Evolutionary conservation across 2,113 vertebrate genomes (phyloP).

Genomic region (Nesogale talazaci): DNA sequence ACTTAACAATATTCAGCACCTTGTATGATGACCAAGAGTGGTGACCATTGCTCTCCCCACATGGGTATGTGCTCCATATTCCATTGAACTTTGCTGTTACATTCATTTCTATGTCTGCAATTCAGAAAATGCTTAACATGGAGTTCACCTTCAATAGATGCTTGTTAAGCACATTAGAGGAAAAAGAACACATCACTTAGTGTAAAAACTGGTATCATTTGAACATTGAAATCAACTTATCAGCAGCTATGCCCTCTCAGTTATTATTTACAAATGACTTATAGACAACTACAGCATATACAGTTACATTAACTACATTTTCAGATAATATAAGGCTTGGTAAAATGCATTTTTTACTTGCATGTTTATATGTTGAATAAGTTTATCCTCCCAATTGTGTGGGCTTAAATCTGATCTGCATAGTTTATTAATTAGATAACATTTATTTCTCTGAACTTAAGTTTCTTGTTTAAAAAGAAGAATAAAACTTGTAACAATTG

Average conservation of each 20-base stretch:
- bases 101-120: neutral
- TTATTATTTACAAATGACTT: conserved; percentile 13
- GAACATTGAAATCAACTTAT: conserved; percentile 31
- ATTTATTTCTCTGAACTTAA: too few relatives aligned
- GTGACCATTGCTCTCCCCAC: too few relatives aligned
- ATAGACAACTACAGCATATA: neutral
- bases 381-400: too few relatives aligned
- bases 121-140: neutral
- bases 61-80: neutral
- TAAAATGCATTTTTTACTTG: too few relatives aligned
- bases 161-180: neutral
- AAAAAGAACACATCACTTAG: neutral
- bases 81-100: neutral
- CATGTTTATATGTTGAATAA: too few relatives aligned
- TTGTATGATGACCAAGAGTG: neutral
- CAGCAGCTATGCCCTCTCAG: conserved; percentile 1
- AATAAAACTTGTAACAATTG: too few relatives aligned
- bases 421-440: too few relatives aligned
- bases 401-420: too few relatives aligned
- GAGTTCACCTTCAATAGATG: neutral
- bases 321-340: too few relatives aligned
- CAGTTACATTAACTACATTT: neutral
- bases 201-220: neutral
- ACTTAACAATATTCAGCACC: neutral
- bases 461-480: too few relatives aligned